Evolutionary conservation across 2,113 vertebrate species (phyloP).

Genomic region (Vulpes ferrilata): DNA sequence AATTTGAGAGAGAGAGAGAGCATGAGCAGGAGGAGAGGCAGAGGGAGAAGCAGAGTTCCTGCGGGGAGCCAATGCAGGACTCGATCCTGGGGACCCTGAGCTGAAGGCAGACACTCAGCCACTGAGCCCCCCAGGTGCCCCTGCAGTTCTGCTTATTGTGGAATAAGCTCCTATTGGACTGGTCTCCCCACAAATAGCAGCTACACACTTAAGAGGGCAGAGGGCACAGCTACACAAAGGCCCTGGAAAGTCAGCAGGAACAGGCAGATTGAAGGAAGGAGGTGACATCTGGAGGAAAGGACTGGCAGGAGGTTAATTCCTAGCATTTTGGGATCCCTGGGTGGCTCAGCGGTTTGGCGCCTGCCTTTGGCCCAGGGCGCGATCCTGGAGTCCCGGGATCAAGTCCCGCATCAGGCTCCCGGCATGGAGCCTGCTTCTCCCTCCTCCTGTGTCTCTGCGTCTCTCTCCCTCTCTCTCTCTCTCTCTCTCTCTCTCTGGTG

Average conservation of each 20-base stretch:
- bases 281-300: background rate
- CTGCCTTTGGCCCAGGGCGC: too few relatives aligned
- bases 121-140: background rate
- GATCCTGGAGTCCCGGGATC: too few relatives aligned
- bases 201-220: too few relatives aligned
- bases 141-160: background rate
- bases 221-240: fast-evolving
- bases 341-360: too few relatives aligned
- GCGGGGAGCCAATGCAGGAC: background rate
- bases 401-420: too few relatives aligned
- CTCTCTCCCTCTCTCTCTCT: too few relatives aligned
- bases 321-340: too few relatives aligned
- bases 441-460: too few relatives aligned
- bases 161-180: background rate
- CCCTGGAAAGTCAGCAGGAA: background rate
- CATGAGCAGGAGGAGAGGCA: background rate
- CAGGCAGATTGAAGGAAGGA: background rate
- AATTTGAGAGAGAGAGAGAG: background rate
- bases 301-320: background rate
- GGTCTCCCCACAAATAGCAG: background rate
- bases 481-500: too few relatives aligned
- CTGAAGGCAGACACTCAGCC: background rate
- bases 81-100: background rate
- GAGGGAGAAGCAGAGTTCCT: background rate
- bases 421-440: too few relatives aligned